Base-by-base conservation (phyloP, 2,888 invertebrate species). In the Pemphredon lugubris region DNA sequence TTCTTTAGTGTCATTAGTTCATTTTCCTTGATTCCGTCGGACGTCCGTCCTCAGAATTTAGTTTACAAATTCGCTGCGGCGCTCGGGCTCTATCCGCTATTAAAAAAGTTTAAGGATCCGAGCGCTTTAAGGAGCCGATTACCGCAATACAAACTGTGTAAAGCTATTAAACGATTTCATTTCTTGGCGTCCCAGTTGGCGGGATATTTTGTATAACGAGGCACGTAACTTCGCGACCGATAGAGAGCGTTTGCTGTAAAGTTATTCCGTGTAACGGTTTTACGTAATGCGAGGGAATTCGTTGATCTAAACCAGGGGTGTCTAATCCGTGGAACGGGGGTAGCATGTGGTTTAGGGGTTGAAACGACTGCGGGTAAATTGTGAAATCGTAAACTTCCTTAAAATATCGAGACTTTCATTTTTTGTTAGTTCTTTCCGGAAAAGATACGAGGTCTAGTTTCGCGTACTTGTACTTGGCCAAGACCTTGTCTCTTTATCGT, bases 11-110 rank as follows among this genome's bases (percentile, higher is more conserved):
- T 14, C 11, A 40, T 40, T 40, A 40, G 40, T 40, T 40, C 40
- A 40, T 18, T 40, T 40, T 40, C 40, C 7, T 4, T 16, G 40
- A 40, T 40, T 40, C 14, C 14, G 16, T 40, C 16, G 40, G 18
- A 40, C 16, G 40, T 40, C 40, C 16, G 40, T 16, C n/a, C 40
- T 14, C 14, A 40, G n/a, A n/a, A 40, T 40, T 40, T 40, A 40
- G 40, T 40, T 40, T 40, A 40, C 40, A 40, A 40, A 40, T 40
- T 40, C 40, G 7, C 18, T 9, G 14, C 16, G 16, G 40, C 11
- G 9, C 40, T 16, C 2, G 16, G 4, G 40, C 14, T 5, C 14
- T 6, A n/a, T 4, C 7, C 16, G 40, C 40, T 40, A 40, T 40
- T 40, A 40, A 40, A 40, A 40, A 40, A 40, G 40, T 40, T 40